Percentiles rank a stretch among this genome's conserved stretches.
Conservation (phyloP, 2,888 invertebrate species). For the Nymphalis c-album region DNA sequence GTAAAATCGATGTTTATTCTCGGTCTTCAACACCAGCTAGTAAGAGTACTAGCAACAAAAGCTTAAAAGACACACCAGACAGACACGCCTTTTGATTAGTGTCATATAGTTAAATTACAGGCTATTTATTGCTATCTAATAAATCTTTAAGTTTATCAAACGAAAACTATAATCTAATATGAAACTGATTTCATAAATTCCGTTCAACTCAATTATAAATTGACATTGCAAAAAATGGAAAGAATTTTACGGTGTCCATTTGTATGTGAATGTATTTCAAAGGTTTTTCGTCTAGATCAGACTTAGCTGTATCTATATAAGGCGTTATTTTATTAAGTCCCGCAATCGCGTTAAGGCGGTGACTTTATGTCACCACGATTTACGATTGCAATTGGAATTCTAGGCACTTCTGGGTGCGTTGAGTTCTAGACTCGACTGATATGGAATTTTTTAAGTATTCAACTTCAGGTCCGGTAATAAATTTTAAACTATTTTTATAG, state of each 20-base stretch:
- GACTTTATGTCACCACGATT: constrained; percentile 36
- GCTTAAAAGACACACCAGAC: no score
- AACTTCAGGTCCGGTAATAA: constrained; percentile 4
- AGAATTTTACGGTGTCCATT: background rate
- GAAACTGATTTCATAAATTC: no score
- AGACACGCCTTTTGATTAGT: no score
- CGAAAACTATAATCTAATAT: no score
- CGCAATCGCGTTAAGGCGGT: constrained; percentile 38
- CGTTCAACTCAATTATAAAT: no score
- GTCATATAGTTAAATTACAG: no score
- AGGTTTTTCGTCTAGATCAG: background rate
- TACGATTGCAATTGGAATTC: constrained; percentile 32
- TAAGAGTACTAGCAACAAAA: no score
- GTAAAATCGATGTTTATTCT: no score
- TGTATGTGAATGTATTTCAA: background rate
- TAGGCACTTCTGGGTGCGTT: constrained; percentile 9
- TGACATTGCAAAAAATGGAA: no score
- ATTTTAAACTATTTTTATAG: background rate
- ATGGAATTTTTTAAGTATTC: constrained; percentile 25
- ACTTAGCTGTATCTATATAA: constrained; percentile 15
- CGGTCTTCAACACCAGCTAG: no score
- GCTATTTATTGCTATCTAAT: no score
- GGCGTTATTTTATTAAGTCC: constrained; percentile 34
- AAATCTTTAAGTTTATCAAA: no score
- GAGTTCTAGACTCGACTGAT: constrained; percentile 25